Conservation (phyloP, 2,888 invertebrate genomes). For the Melanargia galathea region DNA sequence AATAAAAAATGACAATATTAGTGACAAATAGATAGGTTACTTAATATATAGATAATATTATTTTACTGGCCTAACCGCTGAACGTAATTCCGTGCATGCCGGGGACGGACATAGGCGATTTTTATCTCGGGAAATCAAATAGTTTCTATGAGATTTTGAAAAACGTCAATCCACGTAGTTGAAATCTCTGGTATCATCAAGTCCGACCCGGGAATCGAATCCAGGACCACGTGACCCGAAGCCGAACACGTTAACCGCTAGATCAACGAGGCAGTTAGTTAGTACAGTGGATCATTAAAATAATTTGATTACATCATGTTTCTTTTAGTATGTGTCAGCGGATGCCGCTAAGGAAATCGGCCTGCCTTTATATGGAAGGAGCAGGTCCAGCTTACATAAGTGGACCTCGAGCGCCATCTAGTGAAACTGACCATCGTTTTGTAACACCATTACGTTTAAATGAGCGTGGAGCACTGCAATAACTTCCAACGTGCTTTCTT, state of each 20-base stretch:
- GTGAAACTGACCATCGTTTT: constrained; percentile 49
- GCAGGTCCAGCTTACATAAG: constrained; percentile 53
- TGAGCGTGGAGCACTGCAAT: constrained; percentile 28
- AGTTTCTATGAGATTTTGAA: too few species aligned
- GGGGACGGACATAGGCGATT: not conserved
- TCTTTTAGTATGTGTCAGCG: constrained; percentile 51
- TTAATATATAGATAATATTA: too few species aligned
- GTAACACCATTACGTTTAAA: constrained; percentile 42
- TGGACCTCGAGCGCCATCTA: constrained; percentile 51
- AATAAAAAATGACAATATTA: too few species aligned
- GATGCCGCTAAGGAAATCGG: constrained; percentile 60
- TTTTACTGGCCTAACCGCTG: not conserved
- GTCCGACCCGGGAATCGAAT: too few species aligned
- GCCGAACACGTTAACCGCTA: too few species aligned
- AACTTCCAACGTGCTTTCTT: constrained; percentile 30
- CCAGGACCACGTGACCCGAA: too few species aligned
- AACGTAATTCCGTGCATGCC: too few species aligned
- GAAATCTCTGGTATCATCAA: not conserved
- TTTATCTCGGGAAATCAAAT: not conserved
- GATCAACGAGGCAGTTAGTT: too few species aligned
- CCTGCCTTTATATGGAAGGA: constrained; percentile 59
- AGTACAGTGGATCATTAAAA: constrained; percentile 7
- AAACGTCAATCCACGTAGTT: too few species aligned
- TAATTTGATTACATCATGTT: constrained; percentile 54
- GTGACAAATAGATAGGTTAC: too few species aligned